Conservation (phyloP, 2,888 invertebrate genomes). For the Athetis lepigone region DNA sequence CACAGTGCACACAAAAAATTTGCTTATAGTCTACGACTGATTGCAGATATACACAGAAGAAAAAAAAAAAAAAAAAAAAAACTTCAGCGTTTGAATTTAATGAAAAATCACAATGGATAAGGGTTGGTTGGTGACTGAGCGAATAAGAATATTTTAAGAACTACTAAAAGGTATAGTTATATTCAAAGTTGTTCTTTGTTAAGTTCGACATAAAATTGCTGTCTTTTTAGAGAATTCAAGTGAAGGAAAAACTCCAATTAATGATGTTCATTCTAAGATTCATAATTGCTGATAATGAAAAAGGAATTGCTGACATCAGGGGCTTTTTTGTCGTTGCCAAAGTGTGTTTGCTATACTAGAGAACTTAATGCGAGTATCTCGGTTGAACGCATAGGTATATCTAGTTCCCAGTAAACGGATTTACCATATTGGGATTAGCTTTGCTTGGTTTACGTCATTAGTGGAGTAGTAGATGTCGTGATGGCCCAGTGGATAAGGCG, state of each 20-base stretch:
- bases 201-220: constrained; percentile 1
- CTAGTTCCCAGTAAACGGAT: no score
- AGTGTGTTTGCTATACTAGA: not conserved
- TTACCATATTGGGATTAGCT: no score
- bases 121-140: not conserved
- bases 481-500: no score
- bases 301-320: not conserved
- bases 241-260: not conserved
- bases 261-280: not conserved
- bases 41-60: no score
- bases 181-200: not conserved
- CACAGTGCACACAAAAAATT: no score
- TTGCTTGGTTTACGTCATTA: no score
- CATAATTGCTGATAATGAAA: not conserved
- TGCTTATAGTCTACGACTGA: no score
- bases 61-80: no score
- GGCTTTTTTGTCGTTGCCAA: not conserved
- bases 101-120: constrained; percentile 17
- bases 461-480: no score
- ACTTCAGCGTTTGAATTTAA: constrained; percentile 21
- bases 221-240: not conserved
- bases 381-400: no score
- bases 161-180: not conserved
- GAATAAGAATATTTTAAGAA: not conserved
- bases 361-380: no score